Percentiles rank a stretch among this genome's conserved stretches.
Evolutionary conservation across 2,113 vertebrate species (phyloP).

Genomic region (Microtus richardsoni): DNA sequence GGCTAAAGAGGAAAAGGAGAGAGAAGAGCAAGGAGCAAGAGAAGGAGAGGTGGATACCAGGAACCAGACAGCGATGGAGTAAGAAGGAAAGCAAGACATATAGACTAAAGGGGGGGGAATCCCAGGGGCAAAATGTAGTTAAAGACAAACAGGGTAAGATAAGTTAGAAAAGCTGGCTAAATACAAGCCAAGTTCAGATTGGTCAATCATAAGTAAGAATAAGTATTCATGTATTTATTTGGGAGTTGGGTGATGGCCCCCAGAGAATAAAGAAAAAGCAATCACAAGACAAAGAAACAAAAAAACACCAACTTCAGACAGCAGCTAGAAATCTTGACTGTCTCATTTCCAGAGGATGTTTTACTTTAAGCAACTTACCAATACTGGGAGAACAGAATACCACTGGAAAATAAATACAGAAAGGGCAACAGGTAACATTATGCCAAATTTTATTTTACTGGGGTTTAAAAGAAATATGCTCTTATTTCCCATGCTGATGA

Average conservation of each 20-base stretch:
- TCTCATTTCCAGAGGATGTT: not conserved
- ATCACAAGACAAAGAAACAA: not conserved
- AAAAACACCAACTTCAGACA: not conserved
- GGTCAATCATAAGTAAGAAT: not conserved
- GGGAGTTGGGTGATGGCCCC: not conserved
- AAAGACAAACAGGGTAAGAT: not conserved
- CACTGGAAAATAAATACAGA: conserved; percentile 1
- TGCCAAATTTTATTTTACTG: not conserved
- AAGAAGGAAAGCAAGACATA: not conserved
- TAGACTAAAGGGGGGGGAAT: not conserved
- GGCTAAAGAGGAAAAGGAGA: not conserved
- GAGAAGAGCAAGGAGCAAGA: not conserved
- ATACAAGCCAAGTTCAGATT: not conserved
- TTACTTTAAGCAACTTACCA: not conserved
- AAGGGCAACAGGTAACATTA: not conserved
- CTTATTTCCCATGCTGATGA: conserved; percentile 18
- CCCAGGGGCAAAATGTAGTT: not conserved
- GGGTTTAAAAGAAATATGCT: not conserved
- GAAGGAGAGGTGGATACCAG: not conserved
- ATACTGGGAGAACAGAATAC: not conserved
- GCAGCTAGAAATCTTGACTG: not conserved
- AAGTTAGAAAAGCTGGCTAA: not conserved
- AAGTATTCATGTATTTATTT: not conserved
- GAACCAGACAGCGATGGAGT: not conserved
- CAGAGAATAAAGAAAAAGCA: fast-evolving